Evolutionary conservation across 2,888 invertebrate species (phyloP).

Genomic region (Geotrupes spiniger): DNA sequence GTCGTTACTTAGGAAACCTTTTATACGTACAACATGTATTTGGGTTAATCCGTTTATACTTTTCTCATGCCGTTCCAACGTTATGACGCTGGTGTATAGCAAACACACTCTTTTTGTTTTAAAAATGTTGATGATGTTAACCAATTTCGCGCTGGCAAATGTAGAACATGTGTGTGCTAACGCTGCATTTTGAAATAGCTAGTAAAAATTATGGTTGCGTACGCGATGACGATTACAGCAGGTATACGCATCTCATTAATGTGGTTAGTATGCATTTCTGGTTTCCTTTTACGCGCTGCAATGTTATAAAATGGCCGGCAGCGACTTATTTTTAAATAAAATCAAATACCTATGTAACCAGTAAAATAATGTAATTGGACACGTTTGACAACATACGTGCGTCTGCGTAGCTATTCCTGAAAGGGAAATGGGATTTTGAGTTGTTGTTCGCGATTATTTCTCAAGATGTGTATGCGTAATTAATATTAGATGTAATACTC

Average conservation of each 20-base stretch:
- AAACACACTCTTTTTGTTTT: neutral
- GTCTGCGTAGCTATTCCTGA: too few species aligned
- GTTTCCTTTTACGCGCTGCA: slow-evolving; percentile 20
- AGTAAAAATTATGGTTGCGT: slow-evolving; percentile 21
- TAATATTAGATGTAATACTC: too few species aligned
- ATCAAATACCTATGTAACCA: neutral
- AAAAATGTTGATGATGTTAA: neutral
- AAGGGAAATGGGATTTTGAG: too few species aligned
- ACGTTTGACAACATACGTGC: too few species aligned
- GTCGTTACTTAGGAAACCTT: slow-evolving; percentile 6
- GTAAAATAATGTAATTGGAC: too few species aligned
- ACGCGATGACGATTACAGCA: slow-evolving; percentile 17
- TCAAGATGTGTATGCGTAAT: too few species aligned
- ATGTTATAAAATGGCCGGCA: slow-evolving; percentile 18
- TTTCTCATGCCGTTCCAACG: neutral
- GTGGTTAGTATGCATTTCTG: slow-evolving; percentile 14
- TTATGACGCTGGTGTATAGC: neutral
- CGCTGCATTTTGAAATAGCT: slow-evolving; percentile 12
- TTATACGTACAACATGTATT: neutral
- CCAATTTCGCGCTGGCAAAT: slow-evolving; percentile 22
- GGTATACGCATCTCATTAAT: slow-evolving; percentile 17
- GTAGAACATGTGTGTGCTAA: slow-evolving; percentile 23
- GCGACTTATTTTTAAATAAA: slow-evolving; percentile 10
- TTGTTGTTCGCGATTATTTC: too few species aligned
- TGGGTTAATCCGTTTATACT: slow-evolving; percentile 2